Base-by-base conservation (phyloP, 1,140 invertebrate species). In the Nymphalis io region DNA sequence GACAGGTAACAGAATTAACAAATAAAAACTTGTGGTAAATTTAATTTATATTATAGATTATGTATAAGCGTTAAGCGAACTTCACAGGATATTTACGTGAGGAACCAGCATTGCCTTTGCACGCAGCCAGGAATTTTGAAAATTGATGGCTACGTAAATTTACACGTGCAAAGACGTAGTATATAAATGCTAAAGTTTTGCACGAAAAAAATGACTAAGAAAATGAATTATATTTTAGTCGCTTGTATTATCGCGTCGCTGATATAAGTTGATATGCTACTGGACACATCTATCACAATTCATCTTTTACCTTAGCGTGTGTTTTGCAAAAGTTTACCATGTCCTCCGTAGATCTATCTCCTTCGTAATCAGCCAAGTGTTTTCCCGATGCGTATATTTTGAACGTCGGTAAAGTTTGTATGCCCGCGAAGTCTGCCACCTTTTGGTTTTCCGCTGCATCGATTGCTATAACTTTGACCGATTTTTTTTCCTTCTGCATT, bases 401-500 rank as follows among this genome's bases (percentile, higher is more conserved):
- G 71, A 98, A 95, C 0, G 96, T 97, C 0, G 97, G 97, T 89
- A 97, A 96, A 1, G 96, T 96, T 70, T 94, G 94, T 0, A 98
- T 94, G 73, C 95, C 94, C 78, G 96, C 93, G 3, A 93, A 86
- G 62, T 92, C 93, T 74, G 97, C 97, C 0, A 96, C 80, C 18
- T 90, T 82, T 11, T 91, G 87, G 68, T 96, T 92, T 39, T 93
- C 91, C 0, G 96, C 96, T 73, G 96, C 98, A 83, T 98, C 97
- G 0, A 98, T 93, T 16, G 96, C 97, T 13, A 94, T 95, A 80
- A 96, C 95, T 63, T 94, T 94, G 6, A 96, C 93, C 82, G 95
- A 92, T 2, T 92, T 89, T 77, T 95, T 94, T 55, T 95, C 94
- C 42, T 93, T 94, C 74, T 96, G 94, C 18, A 94, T 83, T 44